A percentile compares a stretch with the other conserved stretches of the same genome.
Evolutionary conservation across 2,888 invertebrate species (phyloP).

Genomic region (Diploptera punctata): DNA sequence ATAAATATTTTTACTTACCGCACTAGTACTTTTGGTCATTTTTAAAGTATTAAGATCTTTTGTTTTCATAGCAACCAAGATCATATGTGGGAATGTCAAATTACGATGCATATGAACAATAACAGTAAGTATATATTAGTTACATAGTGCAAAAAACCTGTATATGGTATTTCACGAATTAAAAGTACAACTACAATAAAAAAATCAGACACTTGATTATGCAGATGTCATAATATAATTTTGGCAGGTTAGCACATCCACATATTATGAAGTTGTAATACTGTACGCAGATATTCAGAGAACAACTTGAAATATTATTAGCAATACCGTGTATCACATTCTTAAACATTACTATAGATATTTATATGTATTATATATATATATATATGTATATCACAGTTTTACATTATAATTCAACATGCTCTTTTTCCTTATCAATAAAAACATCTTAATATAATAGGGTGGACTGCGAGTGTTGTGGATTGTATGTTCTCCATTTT

Average conservation of each 20-base stretch:
- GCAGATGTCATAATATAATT: too few relatives aligned
- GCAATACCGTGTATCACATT: constrained; percentile 4
- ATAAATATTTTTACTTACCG: too few relatives aligned
- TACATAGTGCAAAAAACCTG: not conserved
- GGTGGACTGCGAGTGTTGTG: not conserved
- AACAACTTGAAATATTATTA: not conserved
- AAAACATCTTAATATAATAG: not conserved
- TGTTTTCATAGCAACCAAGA: too few relatives aligned
- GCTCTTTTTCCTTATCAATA: not conserved
- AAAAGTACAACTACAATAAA: not conserved
- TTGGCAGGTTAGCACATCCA: not conserved
- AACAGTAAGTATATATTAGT: too few relatives aligned
- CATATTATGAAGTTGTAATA: not conserved
- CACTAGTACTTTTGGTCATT: too few relatives aligned
- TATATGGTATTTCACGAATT: not conserved
- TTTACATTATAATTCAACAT: not conserved
- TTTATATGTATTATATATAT: too few relatives aligned
- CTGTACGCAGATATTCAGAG: not conserved
- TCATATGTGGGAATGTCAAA: too few relatives aligned
- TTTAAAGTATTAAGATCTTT: too few relatives aligned
- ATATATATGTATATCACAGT: constrained; percentile 2
- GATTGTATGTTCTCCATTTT: not conserved
- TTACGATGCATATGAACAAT: too few relatives aligned
- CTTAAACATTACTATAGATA: not conserved
- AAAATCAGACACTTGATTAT: not conserved